Percentiles rank a stretch among this genome's conserved stretches.
These are phyloP conservation scores for Myocastor coypus DNA, from an alignment of 2,113 vertebrate genomes.

Conservation along the genomic window DNA sequence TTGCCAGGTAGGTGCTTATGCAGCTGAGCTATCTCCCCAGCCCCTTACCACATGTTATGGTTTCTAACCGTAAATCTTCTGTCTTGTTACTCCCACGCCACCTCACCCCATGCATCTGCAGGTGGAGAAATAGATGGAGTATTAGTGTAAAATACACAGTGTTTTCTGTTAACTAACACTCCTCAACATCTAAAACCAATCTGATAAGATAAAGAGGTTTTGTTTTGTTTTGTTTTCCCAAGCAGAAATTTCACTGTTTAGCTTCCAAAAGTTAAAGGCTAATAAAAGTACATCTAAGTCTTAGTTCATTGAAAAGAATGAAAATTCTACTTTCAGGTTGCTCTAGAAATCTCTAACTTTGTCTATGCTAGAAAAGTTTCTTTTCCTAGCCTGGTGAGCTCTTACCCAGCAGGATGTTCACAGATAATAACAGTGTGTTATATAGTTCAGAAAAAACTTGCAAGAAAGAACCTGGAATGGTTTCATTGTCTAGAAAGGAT, in stretches of 20 bases:
- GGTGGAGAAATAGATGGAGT: no score
- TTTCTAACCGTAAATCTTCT: not conserved
- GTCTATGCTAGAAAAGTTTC: not conserved
- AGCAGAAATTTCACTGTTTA: not conserved
- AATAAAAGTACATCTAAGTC: not conserved
- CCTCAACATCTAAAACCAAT: not conserved
- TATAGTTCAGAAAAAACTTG: not conserved
- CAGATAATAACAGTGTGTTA: not conserved
- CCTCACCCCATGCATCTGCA: not conserved
- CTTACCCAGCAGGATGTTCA: not conserved
- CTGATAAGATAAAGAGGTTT: not conserved
- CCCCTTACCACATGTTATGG: not conserved
- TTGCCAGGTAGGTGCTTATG: no score
- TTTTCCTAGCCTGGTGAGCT: not conserved
- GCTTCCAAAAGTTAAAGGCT: not conserved
- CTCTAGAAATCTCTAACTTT: not conserved
- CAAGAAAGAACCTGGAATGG: not conserved
- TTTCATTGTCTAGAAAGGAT: not conserved
- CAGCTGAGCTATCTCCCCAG: no score
- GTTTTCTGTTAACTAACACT: not conserved
- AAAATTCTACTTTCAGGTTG: not conserved
- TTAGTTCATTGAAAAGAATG: constrained; percentile 11
- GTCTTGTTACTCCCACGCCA: not conserved
- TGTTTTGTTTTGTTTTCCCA: not conserved
- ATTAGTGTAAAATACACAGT: not conserved